These are phyloP conservation scores for Pteruthius melanotis DNA, from an alignment of 2,113 vertebrate species.

Conservation along the genomic window DNA sequence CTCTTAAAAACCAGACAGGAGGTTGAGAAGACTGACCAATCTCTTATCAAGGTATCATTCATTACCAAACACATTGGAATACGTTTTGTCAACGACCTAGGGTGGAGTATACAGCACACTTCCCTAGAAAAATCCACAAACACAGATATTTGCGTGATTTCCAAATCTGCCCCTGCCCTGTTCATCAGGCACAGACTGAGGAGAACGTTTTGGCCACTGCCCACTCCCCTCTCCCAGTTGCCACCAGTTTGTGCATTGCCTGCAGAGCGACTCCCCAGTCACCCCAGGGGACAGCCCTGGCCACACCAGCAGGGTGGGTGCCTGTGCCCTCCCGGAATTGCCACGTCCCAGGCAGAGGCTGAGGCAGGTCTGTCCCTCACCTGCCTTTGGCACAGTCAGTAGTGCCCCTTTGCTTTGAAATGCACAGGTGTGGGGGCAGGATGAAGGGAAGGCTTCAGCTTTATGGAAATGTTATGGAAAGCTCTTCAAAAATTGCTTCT, in stretches of 20 bases:
- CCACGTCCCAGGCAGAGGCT: neutral
- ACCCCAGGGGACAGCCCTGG: neutral
- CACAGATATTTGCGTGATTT: neutral
- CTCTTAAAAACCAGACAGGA: neutral
- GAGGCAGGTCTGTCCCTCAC: neutral
- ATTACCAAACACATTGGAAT: neutral
- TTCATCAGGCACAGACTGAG: neutral
- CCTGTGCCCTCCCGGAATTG: neutral
- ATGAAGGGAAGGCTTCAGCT: neutral
- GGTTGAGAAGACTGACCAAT: neutral
- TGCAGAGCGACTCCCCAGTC: neutral
- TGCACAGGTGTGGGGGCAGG: neutral
- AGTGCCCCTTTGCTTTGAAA: neutral
- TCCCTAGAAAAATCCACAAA: neutral
- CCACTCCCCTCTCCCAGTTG: neutral
- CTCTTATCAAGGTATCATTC: neutral
- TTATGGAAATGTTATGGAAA: neutral
- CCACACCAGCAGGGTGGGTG: neutral
- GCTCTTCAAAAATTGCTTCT: neutral
- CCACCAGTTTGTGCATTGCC: neutral
- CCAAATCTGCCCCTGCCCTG: neutral
- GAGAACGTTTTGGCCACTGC: fast-evolving
- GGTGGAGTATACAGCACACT: fast-evolving
- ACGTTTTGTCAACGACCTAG: fast-evolving
- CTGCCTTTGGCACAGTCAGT: neutral